Evolutionary conservation across 2,113 vertebrate species (phyloP), one percentile per base, ranked within the genome.

Genomic region (Rhodinocichla rosea): DNA sequence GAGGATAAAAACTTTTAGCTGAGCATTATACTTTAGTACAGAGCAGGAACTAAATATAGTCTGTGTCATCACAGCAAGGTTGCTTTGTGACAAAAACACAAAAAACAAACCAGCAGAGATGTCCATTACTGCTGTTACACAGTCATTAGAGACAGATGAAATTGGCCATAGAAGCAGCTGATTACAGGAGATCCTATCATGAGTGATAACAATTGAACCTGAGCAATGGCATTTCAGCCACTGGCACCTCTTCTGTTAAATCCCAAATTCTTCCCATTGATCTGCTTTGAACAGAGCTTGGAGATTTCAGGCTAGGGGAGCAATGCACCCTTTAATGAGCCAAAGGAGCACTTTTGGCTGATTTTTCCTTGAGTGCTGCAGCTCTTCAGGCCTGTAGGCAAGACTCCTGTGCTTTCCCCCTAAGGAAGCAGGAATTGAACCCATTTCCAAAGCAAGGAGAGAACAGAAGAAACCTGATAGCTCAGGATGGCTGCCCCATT

Each of bases 31-130:
- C 39, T 74, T 85, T 3, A 52, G 64, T 59, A 80, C 28, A 92
- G 75, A 88, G 68, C 52, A 74, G 60, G 27, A 88, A 60, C 87
- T 93, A 96, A 83, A 83, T 93, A 74, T 69, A 94, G 57, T 26
- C 37, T 56, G 8, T 83, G 71, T 74, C 71, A 93, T 93, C 86
- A 77, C 59, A 85, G 70, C 55, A 79, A 86, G 75, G 62, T 67
- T 83, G 63, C 67, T 88, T 83, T 91, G 55, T 77, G 74, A 39
- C 59, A 86, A 85, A 94, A 84, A 69, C 30, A 40, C n/a, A 57
- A 53, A 83, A 95, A 94, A 59, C 62, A 87, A 52, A 88, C 10
- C 17, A 59, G 47, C 22, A 52, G 42, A 71, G 10, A 33, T 3
- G 5, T 20, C 47, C 18, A 18, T 77, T 62, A 10, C 27, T 85